Evolutionary conservation across 1,140 invertebrate species (phyloP), one percentile per base, ranked within the genome.

Genomic region (Harpegnathos saltator): DNA sequence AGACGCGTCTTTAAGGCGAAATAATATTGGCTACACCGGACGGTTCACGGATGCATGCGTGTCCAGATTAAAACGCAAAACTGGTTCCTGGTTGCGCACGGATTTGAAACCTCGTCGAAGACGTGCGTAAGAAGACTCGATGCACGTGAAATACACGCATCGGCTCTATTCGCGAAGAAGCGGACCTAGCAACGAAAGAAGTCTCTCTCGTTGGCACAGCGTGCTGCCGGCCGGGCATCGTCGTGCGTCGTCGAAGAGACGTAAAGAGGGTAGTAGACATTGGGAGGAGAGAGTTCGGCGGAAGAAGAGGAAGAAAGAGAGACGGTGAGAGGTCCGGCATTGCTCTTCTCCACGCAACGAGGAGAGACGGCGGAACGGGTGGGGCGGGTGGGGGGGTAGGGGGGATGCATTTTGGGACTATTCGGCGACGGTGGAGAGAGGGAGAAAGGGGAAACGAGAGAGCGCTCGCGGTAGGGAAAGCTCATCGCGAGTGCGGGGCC

Each of bases 371-470:
- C 91, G 89, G 86, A 77, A 75, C 82, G 84, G n/a, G n/a, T n/a
- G n/a, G n/a, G n/a, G n/a, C n/a, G n/a, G n/a, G n/a, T n/a, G n/a
- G n/a, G n/a, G n/a, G 82, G 89, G 83, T 72, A 66, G 84, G 86
- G 89, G 75, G 87, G 89, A 90, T 91, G 91, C 90, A 92, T 94
- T 94, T 94, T 93, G 91, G 93, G 92, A 94, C 93, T 94, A 93
- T 91, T 91, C 89, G 85, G 83, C 81, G 85, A 84, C 81, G 78
- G 58, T 61, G 69, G 73, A 81, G 83, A 56, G 81, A 65, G 48
- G 44, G 33, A 24, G 56, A 14, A 61, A 59, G 15, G 26, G 26
- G 72, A 33, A 29, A 74, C 59, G 69, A 75, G 72, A 62, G 69
- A 63, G 83, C 58, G 54, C 66, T 3, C 29, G 29, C 29, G 69